Evolutionary conservation across 1,140 invertebrate genomes (phyloP), one percentile per base, ranked within the genome.

Genomic region (Pogonomyrmex californicus): DNA sequence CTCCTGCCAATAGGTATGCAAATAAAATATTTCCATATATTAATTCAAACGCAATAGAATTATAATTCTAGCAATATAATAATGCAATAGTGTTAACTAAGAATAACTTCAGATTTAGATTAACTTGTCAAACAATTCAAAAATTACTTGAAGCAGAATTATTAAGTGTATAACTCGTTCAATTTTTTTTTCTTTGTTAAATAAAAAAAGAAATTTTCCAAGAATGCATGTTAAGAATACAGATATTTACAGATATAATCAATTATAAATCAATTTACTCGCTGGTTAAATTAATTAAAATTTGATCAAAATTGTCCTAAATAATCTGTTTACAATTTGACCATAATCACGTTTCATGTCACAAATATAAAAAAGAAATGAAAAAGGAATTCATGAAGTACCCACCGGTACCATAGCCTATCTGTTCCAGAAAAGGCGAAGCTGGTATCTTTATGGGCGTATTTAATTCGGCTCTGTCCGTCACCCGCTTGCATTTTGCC

Each of bases 401-500:
- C 5, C 0, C 96, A 98, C 97, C 97, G 91, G 97, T 97, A 66
- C 97, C 97, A 96, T 97, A 97, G 90, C 97, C 97, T 83, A 98
- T 96, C 92, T 96, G 94, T 90, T 97, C 96, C 78, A 98, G 92
- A 92, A 96, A 96, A 1, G 97, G 97, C 0, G 97, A 97, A 6
- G 97, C 95, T 12, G 97, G 97, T 88, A 97, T 96, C 91, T 95
- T 95, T 38, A 96, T 93, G 0, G 95, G 94, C 0, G 94, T 94
- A 60, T 91, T 86, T 33, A 86, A 86, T 17, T 94, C 93, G 3
- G 90, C 5, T 91, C 93, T 92, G 44, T 88, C 86, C n/a, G 92
- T 87, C 82, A 78, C 88, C 49, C 79, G 92, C 30, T 85, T 91
- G 9, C 76, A 78, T 41, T 71, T 93, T 63, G 88, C 93, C 0